These are phyloP conservation scores for Toxonevra muliebris DNA, from an alignment of 2,888 invertebrate species.

Conservation along the genomic window DNA sequence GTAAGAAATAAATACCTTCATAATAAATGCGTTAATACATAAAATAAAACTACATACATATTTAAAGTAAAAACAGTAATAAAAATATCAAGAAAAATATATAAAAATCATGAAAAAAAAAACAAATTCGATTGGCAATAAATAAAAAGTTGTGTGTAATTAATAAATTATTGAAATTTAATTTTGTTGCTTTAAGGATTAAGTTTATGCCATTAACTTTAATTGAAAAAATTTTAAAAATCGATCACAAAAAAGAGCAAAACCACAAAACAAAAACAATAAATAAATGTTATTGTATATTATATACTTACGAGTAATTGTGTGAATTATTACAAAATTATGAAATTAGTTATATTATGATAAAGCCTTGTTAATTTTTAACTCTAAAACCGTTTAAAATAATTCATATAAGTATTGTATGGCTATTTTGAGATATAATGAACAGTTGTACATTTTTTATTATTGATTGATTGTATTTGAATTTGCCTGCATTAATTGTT, in stretches of 20 bases:
- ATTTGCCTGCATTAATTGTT: no score
- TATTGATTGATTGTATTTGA: no score
- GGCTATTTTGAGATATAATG: no score
- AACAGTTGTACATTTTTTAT: no score
- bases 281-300: no score
- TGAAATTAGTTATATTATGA: no score
- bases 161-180: conserved; percentile 8
- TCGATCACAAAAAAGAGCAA: no score
- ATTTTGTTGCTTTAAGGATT: conserved; percentile 3
- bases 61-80: neutral
- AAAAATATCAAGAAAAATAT: conserved; percentile 2
- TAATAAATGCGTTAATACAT: neutral
- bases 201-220: conserved; percentile 8
- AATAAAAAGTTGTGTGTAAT: conserved; percentile 28
- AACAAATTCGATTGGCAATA: conserved; percentile 30
- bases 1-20: neutral
- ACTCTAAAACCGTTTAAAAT: neutral
- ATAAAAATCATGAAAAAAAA: neutral
- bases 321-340: no score
- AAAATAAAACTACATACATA: conserved; percentile 1
- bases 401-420: neutral
- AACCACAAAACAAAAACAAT: no score
- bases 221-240: no score
- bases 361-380: neutral
- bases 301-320: no score